These are phyloP conservation scores for Luehdorfia chinensis DNA, from an alignment of 1,140 invertebrate species.

Conservation along the genomic window DNA sequence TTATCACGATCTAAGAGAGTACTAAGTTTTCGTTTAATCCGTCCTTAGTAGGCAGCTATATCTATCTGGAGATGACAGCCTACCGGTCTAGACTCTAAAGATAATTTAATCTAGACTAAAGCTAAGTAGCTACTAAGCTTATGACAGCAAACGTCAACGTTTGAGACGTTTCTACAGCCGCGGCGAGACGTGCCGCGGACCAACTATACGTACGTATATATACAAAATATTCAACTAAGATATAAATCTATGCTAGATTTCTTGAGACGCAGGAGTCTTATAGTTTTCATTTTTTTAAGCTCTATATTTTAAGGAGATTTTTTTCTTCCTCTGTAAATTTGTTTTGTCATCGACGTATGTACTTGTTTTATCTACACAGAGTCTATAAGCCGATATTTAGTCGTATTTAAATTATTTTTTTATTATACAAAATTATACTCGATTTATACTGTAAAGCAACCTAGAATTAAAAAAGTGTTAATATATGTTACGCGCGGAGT, in stretches of 20 bases:
- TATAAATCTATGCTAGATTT: slow-evolving; percentile 1
- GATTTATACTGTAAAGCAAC: slow-evolving; percentile 8
- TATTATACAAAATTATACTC: slow-evolving; percentile 9
- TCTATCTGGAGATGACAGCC: too few relatives aligned
- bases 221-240: too few relatives aligned
- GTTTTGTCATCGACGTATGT: slow-evolving; percentile 1
- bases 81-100: too few relatives aligned
- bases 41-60: too few relatives aligned
- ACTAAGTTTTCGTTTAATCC: too few relatives aligned
- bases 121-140: too few relatives aligned
- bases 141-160: too few relatives aligned
- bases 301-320: background rate
- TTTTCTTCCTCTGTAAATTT: slow-evolving; percentile 2
- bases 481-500: background rate
- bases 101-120: too few relatives aligned
- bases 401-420: slow-evolving; percentile 15
- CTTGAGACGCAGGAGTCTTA: background rate
- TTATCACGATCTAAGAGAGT: too few relatives aligned
- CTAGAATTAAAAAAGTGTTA: slow-evolving; percentile 9
- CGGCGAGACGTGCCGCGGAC: too few relatives aligned
- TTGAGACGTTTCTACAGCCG: too few relatives aligned
- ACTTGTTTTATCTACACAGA: slow-evolving; percentile 8
- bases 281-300: background rate
- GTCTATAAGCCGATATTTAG: slow-evolving; percentile 13
- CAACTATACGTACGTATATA: too few relatives aligned